Base-by-base conservation (phyloP, 30 jellyfish, hydroid and myxozoan genomes). In the Rhopilema esculentum region DNA sequence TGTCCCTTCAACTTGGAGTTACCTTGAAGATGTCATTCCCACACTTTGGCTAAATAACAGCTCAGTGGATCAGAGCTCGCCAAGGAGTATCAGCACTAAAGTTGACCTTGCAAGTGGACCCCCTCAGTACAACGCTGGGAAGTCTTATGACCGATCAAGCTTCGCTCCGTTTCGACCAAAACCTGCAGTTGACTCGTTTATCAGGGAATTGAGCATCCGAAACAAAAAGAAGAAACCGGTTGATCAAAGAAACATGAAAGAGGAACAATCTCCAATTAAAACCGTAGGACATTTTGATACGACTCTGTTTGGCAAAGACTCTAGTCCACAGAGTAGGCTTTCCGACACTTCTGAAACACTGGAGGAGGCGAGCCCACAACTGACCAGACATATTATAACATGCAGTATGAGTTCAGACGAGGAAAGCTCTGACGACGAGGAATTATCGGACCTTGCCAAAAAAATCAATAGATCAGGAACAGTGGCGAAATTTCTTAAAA, bases 1-100 rank as follows among this genome's bases (percentile, higher is more conserved):
- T 19, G 82, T 89, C 26, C 97, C 97, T 0, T 89, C 97, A 22
- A 71, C 97, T 21, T 89, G 97, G 97, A 89, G 92, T 49, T 89
- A 89, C 85, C 27, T 77, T 8, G 94, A 86, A 18, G 84, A 86
- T 32, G 85, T 75, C 0, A 76, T 86, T 7, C 80, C 88, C 16
- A 67, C 88, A 0, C 77, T 86, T 19, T 86, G 94, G 94, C 92
- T 84, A 1, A 79, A 85, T 30, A 78, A 48, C 72, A 49, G 40
- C 32, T 52, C 90, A 0, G 52, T 30, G 8, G 75, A 68, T 19
- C 75, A 25, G 17, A 75, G 79, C 75, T 85, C 82, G 31, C 83
- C 83, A 27, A 71, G 83, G 49, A 49, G 64, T 29, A 68, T 87
- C 29, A 50, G 85, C n/a, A 28, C 69, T 7, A 40, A 72, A 17